Conservation (phyloP, 2,797 vertebrate species). For the Cirrhinus mrigala region DNA sequence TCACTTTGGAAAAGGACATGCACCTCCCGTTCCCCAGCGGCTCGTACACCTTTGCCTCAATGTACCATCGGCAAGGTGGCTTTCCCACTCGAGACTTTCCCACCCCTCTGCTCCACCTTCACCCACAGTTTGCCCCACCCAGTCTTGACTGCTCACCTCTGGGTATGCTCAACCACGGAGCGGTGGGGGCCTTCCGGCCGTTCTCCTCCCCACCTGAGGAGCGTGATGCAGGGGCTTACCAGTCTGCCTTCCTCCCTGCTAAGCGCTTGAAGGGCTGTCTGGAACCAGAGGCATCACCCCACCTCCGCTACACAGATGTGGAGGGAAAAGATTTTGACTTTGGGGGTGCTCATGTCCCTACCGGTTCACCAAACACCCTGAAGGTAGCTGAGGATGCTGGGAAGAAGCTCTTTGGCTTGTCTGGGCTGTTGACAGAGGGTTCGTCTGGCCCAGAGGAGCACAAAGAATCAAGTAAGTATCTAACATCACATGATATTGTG, state of each 20-base stretch:
- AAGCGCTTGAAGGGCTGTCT: slow-evolving; percentile 96
- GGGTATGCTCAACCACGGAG: slow-evolving; percentile 95
- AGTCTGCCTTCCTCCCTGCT: slow-evolving; percentile 95
- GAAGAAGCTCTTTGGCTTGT: slow-evolving; percentile 97
- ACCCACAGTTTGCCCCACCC: slow-evolving; percentile 94
- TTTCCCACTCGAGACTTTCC: slow-evolving; percentile 95
- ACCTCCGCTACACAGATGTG: slow-evolving; percentile 90
- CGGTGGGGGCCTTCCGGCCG: slow-evolving; percentile 94
- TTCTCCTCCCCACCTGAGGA: slow-evolving; percentile 93
- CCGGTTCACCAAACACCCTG: slow-evolving; percentile 87
- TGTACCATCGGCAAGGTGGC: slow-evolving; percentile 96
- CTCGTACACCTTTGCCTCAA: slow-evolving; percentile 97
- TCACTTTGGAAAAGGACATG: slow-evolving; percentile 94
- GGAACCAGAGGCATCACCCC: slow-evolving; percentile 83
- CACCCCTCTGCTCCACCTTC: slow-evolving; percentile 94
- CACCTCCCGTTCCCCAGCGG: slow-evolving; percentile 96
- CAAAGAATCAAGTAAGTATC: slow-evolving; percentile 95
- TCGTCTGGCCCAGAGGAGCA: slow-evolving; percentile 94
- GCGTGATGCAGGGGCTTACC: slow-evolving; percentile 91
- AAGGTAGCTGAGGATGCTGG: slow-evolving; percentile 92
- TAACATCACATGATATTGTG: slow-evolving; percentile 6
- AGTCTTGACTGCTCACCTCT: slow-evolving; percentile 97
- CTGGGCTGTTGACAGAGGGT: slow-evolving; percentile 93
- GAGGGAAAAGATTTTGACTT: slow-evolving; percentile 98
- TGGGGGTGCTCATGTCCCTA: slow-evolving; percentile 82